Evolutionary conservation across 1,140 invertebrate genomes (phyloP), one percentile per base, ranked within the genome.

Genomic region (Caerostris darwini): DNA sequence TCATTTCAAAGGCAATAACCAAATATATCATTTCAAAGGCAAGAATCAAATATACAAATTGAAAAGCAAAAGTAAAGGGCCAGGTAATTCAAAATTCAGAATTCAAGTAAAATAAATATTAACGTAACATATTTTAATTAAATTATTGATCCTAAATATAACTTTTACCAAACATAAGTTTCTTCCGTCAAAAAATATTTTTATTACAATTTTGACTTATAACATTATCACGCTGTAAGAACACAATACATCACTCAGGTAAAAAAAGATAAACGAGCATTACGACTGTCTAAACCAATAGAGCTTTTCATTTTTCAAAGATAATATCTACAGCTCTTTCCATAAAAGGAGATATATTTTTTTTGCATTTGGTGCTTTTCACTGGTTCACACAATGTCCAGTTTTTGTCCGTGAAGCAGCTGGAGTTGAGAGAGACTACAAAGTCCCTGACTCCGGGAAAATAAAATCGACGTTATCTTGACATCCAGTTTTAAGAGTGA

Each of bases 271-370:
- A 54, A 17, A 85, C 19, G 83, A 19, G 83, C 58, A 85, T 64
- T 88, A 86, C 10, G 91, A 56, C 82, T 92, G 92, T 87, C 94
- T 17, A 90, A 94, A 87, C 67, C 88, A 93, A 34, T 94, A 57
- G n/a, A 69, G 81, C 83, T 50, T 83, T 59, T 92, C 64, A 94
- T 86, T 71, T 94, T 93, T 94, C 90, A 94, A 77, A 77, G 57
- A 17, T 57, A 8, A 53, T 91, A 86, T 94, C 19, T 83, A 89
- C 71, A 89, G 34, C 19, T 7, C 56, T 17, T 69, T 34, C 12
- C 57, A 83, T 56, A 83, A 50, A 81, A 14, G 3, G 7, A 87
- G 17, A 69, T 12, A 58, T n/a, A n/a, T 54, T 89, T 19, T 87
- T 50, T 54, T 69, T 82, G 3, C 56, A 64, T 54, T 91, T 91